These are phyloP conservation scores for Trachurus trachurus DNA, from an alignment of 2,797 vertebrate genomes.

Conservation along the genomic window DNA sequence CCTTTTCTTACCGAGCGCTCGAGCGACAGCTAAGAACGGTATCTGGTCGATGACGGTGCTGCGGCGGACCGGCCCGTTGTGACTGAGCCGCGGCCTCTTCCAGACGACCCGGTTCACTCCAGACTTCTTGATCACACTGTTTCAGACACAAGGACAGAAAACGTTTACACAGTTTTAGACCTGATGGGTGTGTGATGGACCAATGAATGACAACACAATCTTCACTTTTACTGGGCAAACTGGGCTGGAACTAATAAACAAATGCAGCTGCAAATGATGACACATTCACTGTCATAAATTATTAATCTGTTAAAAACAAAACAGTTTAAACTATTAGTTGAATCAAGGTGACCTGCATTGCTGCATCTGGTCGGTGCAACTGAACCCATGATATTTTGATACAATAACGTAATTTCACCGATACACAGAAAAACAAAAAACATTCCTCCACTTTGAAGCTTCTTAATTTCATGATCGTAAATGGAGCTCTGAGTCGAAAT, in stretches of 20 bases:
- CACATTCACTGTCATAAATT: no score
- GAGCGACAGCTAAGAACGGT: conserved; percentile 95
- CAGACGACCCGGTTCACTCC: conserved; percentile 98
- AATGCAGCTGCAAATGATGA: not conserved
- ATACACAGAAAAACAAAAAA: not conserved
- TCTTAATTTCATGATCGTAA: not conserved
- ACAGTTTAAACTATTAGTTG: no score
- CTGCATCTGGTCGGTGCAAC: not conserved
- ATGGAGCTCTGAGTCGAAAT: not conserved
- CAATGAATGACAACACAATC: not conserved
- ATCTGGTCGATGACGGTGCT: conserved; percentile 98
- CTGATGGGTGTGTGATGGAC: not conserved
- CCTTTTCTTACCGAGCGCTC: conserved; percentile 92
- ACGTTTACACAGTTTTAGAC: not conserved
- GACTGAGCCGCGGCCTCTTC: conserved; percentile 95
- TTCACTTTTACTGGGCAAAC: not conserved
- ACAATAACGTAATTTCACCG: no score
- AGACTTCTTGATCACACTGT: conserved; percentile 97
- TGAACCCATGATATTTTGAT: no score
- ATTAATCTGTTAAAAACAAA: no score
- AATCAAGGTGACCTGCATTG: not conserved
- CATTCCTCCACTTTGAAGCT: not conserved
- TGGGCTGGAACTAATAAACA: not conserved
- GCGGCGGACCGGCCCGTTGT: conserved; percentile 95
- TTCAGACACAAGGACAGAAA: not conserved